Base-by-base conservation (phyloP, 2,888 invertebrate species). In the Phortica magna region DNA sequence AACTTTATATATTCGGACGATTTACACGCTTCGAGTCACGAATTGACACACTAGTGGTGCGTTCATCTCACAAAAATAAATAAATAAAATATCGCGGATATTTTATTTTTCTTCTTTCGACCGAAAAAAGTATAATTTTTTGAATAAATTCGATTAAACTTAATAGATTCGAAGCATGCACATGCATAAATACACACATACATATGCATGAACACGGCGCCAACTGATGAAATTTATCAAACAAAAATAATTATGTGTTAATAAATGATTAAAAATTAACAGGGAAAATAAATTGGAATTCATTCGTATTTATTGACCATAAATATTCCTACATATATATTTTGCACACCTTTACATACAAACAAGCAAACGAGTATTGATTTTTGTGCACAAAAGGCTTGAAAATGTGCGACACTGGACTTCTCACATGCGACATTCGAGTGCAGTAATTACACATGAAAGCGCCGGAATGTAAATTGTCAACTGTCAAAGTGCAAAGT, bases 201-300 rank as follows among this genome's bases (percentile, higher is more conserved):
- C 31, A 31, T 31, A 31, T 31, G 31, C 31, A 31, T 31, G 31
- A 31, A 31, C 9, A 48, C 10, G 10, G 48, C 48, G 48, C 19
- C 17, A 73, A 78, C 78, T 80, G 80, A 42, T 67, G 75, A 65
- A 74, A 76, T 78, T 80, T 80, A 80, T 80, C 81, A 79, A 79
- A 76, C 77, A 81, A 75, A 74, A 76, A 78, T 84, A 80, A 82
- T 78, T 75, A 80, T 73, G 80, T 84, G 82, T 81, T 86, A 83
- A 83, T 81, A 79, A 55, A 75, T 73, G 75, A 61, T 76, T 73
- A 75, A 79, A 79, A 80, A 82, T 86, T 80, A 79, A 82, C 42
- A 67, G 14, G 67, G 6, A 42, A 67, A 67, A 67, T 39, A 14
- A 67, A 67, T 67, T 42, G 39, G 41, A 67, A 42, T 67, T 39